phyloP scores from a whole-genome alignment of 2,797 vertebrate species.

The Parauchenoglanis ngamensis region DNA sequence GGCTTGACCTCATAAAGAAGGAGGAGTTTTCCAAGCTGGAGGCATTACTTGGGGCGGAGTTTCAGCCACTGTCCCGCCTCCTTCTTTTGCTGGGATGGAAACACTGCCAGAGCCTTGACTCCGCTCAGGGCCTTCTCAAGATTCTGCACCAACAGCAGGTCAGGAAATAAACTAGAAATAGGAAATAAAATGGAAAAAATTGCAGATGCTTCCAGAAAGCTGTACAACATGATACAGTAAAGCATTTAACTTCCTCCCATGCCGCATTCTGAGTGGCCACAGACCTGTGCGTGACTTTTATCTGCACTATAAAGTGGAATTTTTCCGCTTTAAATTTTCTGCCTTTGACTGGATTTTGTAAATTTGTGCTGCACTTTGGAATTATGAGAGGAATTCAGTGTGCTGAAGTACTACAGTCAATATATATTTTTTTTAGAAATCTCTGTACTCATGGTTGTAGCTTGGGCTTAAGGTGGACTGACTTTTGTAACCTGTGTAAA shows the following conservation, averaged over 20 bases:
- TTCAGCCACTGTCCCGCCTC: conserved; percentile 86
- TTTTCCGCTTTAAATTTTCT: neutral
- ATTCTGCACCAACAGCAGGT: conserved; percentile 85
- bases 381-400: neutral
- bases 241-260: neutral
- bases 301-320: neutral
- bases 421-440: neutral
- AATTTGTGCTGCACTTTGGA: neutral
- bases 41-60: conserved; percentile 82
- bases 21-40: conserved; percentile 84
- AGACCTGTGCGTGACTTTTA: neutral
- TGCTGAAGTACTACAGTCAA: neutral
- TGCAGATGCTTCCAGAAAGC: neutral
- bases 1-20: conserved; percentile 85
- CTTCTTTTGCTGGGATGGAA: conserved; percentile 93
- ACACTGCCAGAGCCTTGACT: conserved; percentile 85
- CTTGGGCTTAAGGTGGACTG: no score
- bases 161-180: conserved; percentile 18
- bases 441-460: no score
- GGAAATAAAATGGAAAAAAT: no score
- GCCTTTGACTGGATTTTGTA: neutral
- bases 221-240: neutral
- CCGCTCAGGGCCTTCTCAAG: conserved; percentile 82
- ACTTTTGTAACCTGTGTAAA: neutral
- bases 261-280: neutral